Percentiles rank a stretch among this genome's conserved stretches.
Evolutionary conservation across 23 tunicate species (phyloP).

Genomic region (Phallusia fumigata): DNA sequence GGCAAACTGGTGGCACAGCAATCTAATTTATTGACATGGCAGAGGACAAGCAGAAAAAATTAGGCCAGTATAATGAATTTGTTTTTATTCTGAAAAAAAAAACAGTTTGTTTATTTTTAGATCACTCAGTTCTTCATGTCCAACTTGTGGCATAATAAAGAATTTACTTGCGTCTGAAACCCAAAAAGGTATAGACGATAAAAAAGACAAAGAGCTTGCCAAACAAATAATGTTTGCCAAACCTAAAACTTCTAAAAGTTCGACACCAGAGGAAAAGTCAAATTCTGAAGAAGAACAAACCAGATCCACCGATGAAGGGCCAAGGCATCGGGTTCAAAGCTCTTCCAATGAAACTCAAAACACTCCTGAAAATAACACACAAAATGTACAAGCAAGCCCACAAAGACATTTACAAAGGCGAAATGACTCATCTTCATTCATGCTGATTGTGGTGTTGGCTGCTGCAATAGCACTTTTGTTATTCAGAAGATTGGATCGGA

Average conservation of each 20-base stretch:
- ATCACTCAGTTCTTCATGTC: conserved; percentile 47
- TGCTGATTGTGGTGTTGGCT: conserved; percentile 62
- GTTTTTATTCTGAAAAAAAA: background rate
- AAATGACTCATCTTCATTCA: conserved; percentile 50
- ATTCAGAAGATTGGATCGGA: conserved; percentile 56
- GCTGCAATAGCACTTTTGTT: conserved; percentile 70
- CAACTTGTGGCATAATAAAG: conserved; percentile 65
- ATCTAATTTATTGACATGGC: too few relatives aligned
- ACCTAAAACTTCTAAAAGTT: conserved; percentile 37
- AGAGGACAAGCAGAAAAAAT: too few relatives aligned
- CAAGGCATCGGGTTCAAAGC: conserved; percentile 1
- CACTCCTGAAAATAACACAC: background rate
- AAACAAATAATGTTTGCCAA: conserved; percentile 66
- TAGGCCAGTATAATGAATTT: too few relatives aligned
- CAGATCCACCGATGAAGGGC: conserved; percentile 8
- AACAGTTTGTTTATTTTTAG: background rate
- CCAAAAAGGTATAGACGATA: conserved; percentile 38
- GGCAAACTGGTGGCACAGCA: background rate
- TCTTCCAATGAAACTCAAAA: conserved; percentile 13
- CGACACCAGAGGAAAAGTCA: background rate
- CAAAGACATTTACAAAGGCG: conserved; percentile 3
- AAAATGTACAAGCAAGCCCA: background rate
- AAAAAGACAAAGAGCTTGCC: conserved; percentile 70
- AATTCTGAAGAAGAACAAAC: background rate
- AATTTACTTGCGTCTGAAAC: conserved; percentile 23